Conservation (phyloP, 2,113 vertebrate species). For the Conger conger region DNA sequence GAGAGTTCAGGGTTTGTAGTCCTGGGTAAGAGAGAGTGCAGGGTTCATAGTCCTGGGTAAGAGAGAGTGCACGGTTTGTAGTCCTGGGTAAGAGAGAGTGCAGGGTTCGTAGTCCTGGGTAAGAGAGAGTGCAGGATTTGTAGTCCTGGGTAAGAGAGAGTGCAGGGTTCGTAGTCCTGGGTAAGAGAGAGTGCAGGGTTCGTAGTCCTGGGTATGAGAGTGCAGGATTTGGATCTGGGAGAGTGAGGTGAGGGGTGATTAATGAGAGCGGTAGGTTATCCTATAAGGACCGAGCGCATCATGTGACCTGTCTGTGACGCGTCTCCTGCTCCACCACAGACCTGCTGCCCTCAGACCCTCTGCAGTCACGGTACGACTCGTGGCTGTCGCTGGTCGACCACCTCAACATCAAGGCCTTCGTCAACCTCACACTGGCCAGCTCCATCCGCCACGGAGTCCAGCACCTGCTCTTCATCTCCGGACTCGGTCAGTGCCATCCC, state of each 20-base stretch:
- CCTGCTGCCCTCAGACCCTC: constrained; percentile 77
- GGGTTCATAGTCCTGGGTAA: too few relatives aligned
- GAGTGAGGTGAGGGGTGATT: neutral
- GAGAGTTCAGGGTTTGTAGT: neutral
- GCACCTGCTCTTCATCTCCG: constrained; percentile 89
- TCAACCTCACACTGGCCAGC: constrained; percentile 82
- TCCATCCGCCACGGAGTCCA: constrained; percentile 81
- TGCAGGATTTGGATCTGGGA: too few relatives aligned
- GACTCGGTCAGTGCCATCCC: constrained; percentile 75
- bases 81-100: neutral
- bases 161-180: too few relatives aligned
- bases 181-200: too few relatives aligned
- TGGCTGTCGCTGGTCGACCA: constrained; percentile 87
- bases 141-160: too few relatives aligned
- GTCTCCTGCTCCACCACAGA: constrained; percentile 53
- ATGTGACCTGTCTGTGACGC: neutral
- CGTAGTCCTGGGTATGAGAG: too few relatives aligned
- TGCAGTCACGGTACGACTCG: constrained; percentile 81
- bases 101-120: too few relatives aligned
- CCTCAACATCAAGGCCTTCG: constrained; percentile 87
- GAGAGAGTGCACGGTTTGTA: neutral
- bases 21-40: neutral
- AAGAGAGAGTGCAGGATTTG: too few relatives aligned
- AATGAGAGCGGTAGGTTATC: neutral
- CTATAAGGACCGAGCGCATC: neutral